phyloP scores from a whole-genome alignment of 1,140 invertebrate genomes.

The Radopholus similis region DNA sequence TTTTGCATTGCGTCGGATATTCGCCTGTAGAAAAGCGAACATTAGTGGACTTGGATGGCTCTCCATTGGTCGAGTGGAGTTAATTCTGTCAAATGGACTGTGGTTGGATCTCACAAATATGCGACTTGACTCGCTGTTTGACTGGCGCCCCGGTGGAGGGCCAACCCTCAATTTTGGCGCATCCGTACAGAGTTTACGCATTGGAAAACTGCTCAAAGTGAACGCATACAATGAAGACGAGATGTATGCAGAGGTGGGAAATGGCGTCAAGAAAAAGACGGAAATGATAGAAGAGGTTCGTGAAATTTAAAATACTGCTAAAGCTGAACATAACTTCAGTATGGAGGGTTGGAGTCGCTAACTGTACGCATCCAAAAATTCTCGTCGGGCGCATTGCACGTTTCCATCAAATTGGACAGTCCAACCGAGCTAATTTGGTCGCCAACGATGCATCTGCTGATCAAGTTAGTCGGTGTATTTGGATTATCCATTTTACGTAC shows the following conservation, averaged over 20 bases:
- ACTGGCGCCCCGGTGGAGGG: neutral
- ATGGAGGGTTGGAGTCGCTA: conserved; percentile 35
- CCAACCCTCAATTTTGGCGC: neutral
- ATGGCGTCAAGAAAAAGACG: neutral
- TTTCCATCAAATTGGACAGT: conserved; percentile 25
- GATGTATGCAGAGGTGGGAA: too few relatives aligned
- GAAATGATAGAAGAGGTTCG: neutral
- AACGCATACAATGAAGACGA: too few relatives aligned
- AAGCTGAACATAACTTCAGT: conserved; percentile 15
- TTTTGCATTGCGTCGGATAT: neutral
- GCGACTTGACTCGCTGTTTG: conserved; percentile 43
- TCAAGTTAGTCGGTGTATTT: conserved; percentile 17
- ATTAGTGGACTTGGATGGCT: conserved; percentile 28
- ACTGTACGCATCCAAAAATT: conserved; percentile 8
- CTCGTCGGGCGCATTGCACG: neutral
- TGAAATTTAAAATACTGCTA: neutral
- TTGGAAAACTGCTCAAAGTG: neutral
- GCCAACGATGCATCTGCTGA: conserved; percentile 34
- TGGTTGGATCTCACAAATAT: conserved; percentile 58
- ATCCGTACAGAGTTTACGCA: neutral
- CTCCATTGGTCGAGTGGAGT: conserved; percentile 24
- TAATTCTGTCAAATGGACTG: conserved; percentile 33
- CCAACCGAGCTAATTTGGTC: conserved; percentile 43
- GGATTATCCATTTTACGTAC: neutral
- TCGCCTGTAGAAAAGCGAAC: conserved; percentile 10